Evolutionary conservation across 2,888 invertebrate genomes (phyloP), one percentile per base, ranked within the genome.

Genomic region (Orchestes rusci): DNA sequence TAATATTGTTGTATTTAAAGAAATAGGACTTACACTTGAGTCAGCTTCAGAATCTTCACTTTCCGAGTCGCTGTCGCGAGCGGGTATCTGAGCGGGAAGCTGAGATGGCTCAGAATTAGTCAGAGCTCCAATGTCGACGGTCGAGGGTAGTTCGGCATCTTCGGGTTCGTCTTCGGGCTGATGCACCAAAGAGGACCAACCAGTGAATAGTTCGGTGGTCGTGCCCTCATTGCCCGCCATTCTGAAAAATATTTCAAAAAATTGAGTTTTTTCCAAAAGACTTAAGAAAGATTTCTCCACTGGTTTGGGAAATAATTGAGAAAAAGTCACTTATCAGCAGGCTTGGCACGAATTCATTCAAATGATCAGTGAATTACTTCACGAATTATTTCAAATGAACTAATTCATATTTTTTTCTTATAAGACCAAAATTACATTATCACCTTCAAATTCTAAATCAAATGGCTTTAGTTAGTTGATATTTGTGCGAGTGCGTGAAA

Each of bases 91-190:
- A 48, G 59, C 46, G n/a, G 62, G 60, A 48, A 59, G 59, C n/a
- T n/a, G n/a, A n/a, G 35, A 62, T 20, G 29, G 45, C 12, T 44
- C 47, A 17, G 37, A 48, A 5, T 40, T 44, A 33, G 37, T 44
- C 5, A 51, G 43, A 8, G 44, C 48, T 12, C 51, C 75, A 68
- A 80, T 79, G 56, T 80, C 80, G 48, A 80, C 79, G 17, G 80
- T 80, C 18, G 79, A 79, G 10, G 78, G 79, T 56, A 79, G 66
- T 56, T 76, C 74, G 48, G 77, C 76, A 33, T 75, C 74, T 62
- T 79, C 78, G 10, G 75, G 75, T 64, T 79, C 79, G 61, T 74
- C 74, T 54, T 73, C 73, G 44, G 74, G 73, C 62, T 72, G 73
- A 61, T 74, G 75, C 53, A 75, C 73, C 55, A 75, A 72, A 54